These are phyloP conservation scores for Cyrtorhinus lividipennis DNA, from an alignment of 1,140 invertebrate species.

Conservation along the genomic window DNA sequence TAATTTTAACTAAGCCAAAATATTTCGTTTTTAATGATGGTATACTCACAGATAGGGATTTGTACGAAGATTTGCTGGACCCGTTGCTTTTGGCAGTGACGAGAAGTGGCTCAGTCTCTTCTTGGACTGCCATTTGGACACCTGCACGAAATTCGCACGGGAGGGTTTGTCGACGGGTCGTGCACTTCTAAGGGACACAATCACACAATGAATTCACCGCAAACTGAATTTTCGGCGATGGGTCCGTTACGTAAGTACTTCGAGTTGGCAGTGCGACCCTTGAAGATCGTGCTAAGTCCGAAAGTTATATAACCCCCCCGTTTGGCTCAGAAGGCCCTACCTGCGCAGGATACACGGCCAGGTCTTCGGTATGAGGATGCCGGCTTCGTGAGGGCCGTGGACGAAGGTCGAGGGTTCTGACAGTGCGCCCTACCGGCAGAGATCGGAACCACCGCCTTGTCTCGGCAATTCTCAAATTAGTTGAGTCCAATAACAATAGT, in stretches of 20 bases:
- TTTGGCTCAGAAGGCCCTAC: no score
- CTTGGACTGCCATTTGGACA: background rate
- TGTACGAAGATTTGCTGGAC: background rate
- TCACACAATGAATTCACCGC: background rate
- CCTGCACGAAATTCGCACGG: background rate
- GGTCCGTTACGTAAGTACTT: background rate
- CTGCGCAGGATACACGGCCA: no score
- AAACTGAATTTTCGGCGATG: background rate
- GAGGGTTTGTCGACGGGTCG: background rate
- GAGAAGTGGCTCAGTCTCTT: conserved; percentile 1
- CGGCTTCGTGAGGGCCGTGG: no score
- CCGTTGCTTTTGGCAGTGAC: background rate
- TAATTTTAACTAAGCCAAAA: no score
- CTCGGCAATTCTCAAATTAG: no score
- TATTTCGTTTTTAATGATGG: no score
- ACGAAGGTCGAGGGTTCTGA: no score
- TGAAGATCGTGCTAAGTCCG: background rate
- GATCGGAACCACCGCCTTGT: no score
- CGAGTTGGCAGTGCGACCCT: background rate
- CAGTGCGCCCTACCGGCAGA: no score
- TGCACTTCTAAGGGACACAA: background rate
- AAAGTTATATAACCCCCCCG: background rate
- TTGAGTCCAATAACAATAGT: no score
- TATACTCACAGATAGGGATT: background rate
- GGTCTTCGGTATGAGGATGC: no score